These are phyloP conservation scores for Glossosoma conforme DNA, from an alignment of 1,140 invertebrate species.

Conservation along the genomic window DNA sequence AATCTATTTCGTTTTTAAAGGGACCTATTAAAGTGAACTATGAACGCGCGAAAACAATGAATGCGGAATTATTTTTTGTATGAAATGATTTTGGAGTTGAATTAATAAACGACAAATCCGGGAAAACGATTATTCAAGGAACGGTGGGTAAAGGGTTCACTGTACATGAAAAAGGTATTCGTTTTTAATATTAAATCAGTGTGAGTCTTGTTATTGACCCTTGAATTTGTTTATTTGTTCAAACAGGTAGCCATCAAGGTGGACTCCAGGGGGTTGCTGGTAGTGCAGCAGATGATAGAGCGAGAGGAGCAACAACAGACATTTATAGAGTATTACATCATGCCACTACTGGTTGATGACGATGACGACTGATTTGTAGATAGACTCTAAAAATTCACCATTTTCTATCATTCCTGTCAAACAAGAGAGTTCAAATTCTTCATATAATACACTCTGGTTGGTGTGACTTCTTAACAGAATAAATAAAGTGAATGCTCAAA, in stretches of 20 bases:
- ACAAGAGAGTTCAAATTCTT: too few species aligned
- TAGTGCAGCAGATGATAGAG: constrained; percentile 57
- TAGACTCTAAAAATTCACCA: too few species aligned
- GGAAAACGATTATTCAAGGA: too few species aligned
- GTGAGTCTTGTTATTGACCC: not conserved
- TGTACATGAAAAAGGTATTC: not conserved
- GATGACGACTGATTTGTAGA: constrained; percentile 16
- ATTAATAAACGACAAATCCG: too few species aligned
- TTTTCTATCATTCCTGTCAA: too few species aligned
- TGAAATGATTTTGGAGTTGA: not conserved
- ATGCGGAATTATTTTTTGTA: not conserved
- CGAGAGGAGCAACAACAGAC: constrained; percentile 55
- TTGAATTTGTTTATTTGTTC: constrained; percentile 1
- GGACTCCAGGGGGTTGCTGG: constrained; percentile 52
- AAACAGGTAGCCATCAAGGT: constrained; percentile 50
- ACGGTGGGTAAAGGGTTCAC: not conserved
- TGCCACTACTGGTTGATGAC: constrained; percentile 40
- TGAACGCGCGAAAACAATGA: not conserved
- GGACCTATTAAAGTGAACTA: not conserved
- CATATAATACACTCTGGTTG: too few species aligned
- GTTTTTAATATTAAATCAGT: not conserved
- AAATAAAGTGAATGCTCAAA: too few species aligned
- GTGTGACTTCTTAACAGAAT: too few species aligned
- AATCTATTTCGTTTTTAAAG: too few species aligned
- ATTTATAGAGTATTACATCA: constrained; percentile 60